Base-by-base conservation (phyloP, 1,140 invertebrate genomes). In the Galleria mellonella region DNA sequence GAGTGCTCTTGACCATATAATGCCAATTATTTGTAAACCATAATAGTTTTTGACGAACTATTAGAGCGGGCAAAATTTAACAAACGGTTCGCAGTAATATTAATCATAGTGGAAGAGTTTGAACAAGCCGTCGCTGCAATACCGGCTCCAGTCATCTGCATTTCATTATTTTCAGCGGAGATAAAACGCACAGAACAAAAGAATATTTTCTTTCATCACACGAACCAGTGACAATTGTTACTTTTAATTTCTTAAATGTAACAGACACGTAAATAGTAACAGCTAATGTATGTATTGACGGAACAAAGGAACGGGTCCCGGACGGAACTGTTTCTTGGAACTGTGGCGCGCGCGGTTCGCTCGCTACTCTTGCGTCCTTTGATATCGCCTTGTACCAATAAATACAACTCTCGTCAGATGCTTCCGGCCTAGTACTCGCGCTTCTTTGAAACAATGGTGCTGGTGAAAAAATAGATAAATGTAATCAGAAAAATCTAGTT, bases 301-400 rank as follows among this genome's bases (percentile, higher is more conserved):
- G 50, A 58, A 58, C 51, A 58, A 58, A 58, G 55, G 44, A 43
- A 32, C 38, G 27, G 32, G 38, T 32, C n/a, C 27, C 5, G 46
- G 39, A 44, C 43, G 43, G 44, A 58, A 47, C 31, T 41, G n/a
- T n/a, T 58, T 53, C 55, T 44, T n/a, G 43, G 51, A 58, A 53
- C 32, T 8, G 7, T 39, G 9, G 8, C 10, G 32, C 9, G 17
- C 17, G 35, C 35, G 35, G n/a, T n/a, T n/a, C 15, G 6, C 17
- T 23, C 17, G 17, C 17, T 23, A 23, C 35, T 37, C 35, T 6
- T n/a, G 36, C 46, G 47, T 50, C 51, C 55, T 58, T 59, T 59
- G 56, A 59, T 59, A 58, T 59, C 32, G 40, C 40, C 37, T 30
- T 49, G 43, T 32, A 59, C 51, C 37, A 59, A 59, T 38, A 59